phyloP scores from a whole-genome alignment of 2,888 invertebrate species.

The Amphipoea lucens region DNA sequence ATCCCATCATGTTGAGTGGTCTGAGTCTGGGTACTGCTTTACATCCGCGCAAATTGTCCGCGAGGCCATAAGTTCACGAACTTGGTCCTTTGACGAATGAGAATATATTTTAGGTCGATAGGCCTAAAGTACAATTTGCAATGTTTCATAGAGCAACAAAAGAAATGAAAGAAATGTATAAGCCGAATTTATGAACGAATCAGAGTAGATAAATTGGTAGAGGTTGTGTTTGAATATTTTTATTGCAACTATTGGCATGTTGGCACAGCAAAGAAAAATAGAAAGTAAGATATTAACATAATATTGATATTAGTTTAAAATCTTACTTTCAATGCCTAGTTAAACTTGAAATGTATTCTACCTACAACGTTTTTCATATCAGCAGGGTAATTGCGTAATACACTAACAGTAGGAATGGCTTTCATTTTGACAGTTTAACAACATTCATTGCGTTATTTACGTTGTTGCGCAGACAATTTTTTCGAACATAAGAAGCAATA shows the following conservation, averaged over 20 bases:
- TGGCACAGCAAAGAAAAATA: not conserved
- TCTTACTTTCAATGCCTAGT: no score
- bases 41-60: constrained; percentile 73
- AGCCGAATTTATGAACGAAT: constrained; percentile 1
- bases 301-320: no score
- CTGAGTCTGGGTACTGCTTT: constrained; percentile 72
- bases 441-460: not conserved
- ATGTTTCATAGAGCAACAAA: constrained; percentile 9
- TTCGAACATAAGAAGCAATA: not conserved
- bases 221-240: constrained; percentile 19
- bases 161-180: constrained; percentile 21
- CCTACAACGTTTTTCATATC: no score
- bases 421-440: no score
- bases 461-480: not conserved
- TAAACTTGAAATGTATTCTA: no score
- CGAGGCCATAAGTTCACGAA: constrained; percentile 59
- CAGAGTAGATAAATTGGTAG: constrained; percentile 13
- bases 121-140: constrained; percentile 49
- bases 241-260: not conserved
- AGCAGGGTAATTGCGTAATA: no score
- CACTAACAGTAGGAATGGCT: no score
- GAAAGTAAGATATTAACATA: no score
- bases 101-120: constrained; percentile 38
- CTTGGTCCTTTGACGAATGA: constrained; percentile 26
- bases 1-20: constrained; percentile 81